Evolutionary conservation across 2,888 invertebrate species (phyloP), one percentile per base, ranked within the genome.

Genomic region (Andrena flavipes): DNA sequence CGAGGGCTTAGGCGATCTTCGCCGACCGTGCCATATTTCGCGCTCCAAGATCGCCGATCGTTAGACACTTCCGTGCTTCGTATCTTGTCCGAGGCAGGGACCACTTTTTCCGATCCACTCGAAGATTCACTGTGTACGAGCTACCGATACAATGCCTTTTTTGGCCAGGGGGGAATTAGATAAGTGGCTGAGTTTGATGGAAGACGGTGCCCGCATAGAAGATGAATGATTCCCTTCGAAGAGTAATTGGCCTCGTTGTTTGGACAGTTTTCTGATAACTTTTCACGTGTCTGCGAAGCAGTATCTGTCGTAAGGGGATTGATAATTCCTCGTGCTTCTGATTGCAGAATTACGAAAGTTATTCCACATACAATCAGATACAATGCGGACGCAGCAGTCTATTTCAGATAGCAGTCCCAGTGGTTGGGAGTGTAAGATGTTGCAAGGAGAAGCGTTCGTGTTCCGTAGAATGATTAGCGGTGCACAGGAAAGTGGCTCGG

Each of bases 21-120:
- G 63, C 78, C 71, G 78, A 68, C 82, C 87, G 89, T 87, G 86
- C 89, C 86, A 87, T 90, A 91, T 91, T 89, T 88, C 87, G 88
- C 89, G 88, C 86, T 82, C 80, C 69, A 71, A 89, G 89, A 90
- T 90, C 89, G 84, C 88, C 86, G 85, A 90, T 90, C 89, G 84
- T 84, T 87, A 87, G 85, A 80, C 90, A 90, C 90, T 90, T 90
- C 90, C 82, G 82, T 76, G 76, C 76, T 76, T 65, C 65, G 42
- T 69, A 71, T 51, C 82, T 75, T 60, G 65, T 75, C 71, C 49
- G 67, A 30, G 68, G n/a, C 48, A 16, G 48, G 30, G 80, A 62
- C 71, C 48, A 79, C 23, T 63, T 72, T 80, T 68, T 80, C n/a
- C 63, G 51, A 70, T 76, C 62, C 30, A 13, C n/a, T 42, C 7